These are phyloP conservation scores for Phaetusa simplex DNA, from an alignment of 2,113 vertebrate genomes.

Conservation along the genomic window DNA sequence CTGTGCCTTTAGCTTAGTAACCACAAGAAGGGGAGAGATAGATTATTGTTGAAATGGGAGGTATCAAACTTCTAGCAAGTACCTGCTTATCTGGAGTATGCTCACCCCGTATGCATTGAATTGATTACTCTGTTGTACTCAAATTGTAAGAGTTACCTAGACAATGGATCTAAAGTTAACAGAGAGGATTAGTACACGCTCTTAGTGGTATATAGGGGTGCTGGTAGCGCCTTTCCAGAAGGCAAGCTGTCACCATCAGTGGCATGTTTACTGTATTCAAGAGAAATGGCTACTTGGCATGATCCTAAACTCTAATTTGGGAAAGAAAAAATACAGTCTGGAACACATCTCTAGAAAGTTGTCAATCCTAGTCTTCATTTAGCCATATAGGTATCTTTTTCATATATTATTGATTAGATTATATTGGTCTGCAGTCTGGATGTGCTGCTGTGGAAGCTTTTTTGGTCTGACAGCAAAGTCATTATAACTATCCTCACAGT, in stretches of 20 bases:
- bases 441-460: not conserved
- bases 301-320: not conserved
- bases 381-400: not conserved
- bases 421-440: not conserved
- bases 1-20: not conserved
- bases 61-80: not conserved
- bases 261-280: not conserved
- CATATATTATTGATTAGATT: constrained; percentile 4
- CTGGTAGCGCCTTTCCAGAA: not conserved
- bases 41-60: not conserved
- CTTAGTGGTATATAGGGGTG: not conserved
- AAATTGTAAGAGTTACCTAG: not conserved
- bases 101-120: fast-evolving
- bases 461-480: not conserved
- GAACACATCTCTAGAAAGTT: not conserved
- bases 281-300: not conserved
- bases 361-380: not conserved
- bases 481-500: not conserved
- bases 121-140: not conserved
- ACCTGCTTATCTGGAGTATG: not conserved
- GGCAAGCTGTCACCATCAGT: not conserved
- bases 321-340: not conserved
- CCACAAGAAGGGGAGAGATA: not conserved
- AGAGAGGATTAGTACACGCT: not conserved
- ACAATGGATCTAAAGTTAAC: not conserved